phyloP scores from a whole-genome alignment of 2,797 vertebrate genomes.

The Alosa sapidissima region DNA sequence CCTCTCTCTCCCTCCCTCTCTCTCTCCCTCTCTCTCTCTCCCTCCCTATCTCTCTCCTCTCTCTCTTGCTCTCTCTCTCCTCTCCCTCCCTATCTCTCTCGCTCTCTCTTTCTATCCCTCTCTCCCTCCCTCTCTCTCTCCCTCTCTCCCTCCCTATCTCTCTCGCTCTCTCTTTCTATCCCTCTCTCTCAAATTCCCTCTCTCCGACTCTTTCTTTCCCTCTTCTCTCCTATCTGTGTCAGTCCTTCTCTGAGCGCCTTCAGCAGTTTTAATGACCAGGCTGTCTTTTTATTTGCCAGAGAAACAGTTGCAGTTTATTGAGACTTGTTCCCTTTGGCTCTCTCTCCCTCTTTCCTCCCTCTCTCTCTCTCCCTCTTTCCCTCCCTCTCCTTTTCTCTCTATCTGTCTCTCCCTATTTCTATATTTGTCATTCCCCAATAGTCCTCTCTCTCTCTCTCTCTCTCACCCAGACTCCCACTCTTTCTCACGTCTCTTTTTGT shows the following conservation, averaged over 20 bases:
- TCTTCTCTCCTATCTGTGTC: background rate
- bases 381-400: background rate
- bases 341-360: background rate
- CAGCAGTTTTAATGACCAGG: background rate
- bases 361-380: background rate
- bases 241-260: background rate
- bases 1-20: background rate
- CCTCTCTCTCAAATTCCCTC: background rate
- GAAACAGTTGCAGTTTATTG: background rate
- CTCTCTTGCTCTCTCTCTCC: background rate
- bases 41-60: background rate
- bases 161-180: background rate
- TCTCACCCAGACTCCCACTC: background rate
- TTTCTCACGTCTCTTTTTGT: background rate
- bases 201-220: background rate
- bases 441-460: background rate
- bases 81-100: too few relatives aligned
- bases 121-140: background rate
- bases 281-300: background rate
- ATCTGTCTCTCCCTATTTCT: background rate
- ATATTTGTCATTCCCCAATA: background rate
- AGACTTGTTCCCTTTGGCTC: background rate
- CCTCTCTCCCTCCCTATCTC: background rate
- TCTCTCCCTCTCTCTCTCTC: background rate
- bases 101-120: background rate